These are phyloP conservation scores for Ypsolopha sequella DNA, from an alignment of 2,888 invertebrate species.

Conservation along the genomic window DNA sequence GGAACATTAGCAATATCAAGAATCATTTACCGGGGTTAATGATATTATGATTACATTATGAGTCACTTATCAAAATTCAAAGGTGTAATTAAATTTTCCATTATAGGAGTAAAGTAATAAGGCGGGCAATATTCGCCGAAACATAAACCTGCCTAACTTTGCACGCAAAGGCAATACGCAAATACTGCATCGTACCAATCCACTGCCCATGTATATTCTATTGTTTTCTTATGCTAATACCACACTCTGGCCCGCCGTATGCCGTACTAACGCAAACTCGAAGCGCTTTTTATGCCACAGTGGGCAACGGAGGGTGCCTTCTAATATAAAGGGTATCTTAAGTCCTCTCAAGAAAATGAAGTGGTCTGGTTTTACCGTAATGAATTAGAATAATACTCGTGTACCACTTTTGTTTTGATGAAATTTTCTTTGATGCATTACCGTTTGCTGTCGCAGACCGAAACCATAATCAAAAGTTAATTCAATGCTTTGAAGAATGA, in stretches of 20 bases:
- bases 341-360: conserved; percentile 1
- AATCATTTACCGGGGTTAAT: no score
- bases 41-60: no score
- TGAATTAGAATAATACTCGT: neutral
- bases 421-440: neutral
- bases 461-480: conserved; percentile 8
- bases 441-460: neutral
- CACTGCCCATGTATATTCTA: conserved; percentile 9
- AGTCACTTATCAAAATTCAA: no score
- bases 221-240: conserved; percentile 51
- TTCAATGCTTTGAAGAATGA: conserved; percentile 36
- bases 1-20: no score
- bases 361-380: neutral
- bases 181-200: neutral
- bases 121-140: neutral
- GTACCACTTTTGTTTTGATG: neutral
- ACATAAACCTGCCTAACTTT: neutral
- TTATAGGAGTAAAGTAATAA: no score
- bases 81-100: no score
- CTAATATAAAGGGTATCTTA: neutral
- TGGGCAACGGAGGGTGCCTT: neutral
- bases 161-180: neutral
- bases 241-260: neutral
- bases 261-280: neutral
- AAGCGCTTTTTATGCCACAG: neutral